These are phyloP conservation scores for Chelon labrosus DNA, from an alignment of 2,797 vertebrate species.

Conservation along the genomic window DNA sequence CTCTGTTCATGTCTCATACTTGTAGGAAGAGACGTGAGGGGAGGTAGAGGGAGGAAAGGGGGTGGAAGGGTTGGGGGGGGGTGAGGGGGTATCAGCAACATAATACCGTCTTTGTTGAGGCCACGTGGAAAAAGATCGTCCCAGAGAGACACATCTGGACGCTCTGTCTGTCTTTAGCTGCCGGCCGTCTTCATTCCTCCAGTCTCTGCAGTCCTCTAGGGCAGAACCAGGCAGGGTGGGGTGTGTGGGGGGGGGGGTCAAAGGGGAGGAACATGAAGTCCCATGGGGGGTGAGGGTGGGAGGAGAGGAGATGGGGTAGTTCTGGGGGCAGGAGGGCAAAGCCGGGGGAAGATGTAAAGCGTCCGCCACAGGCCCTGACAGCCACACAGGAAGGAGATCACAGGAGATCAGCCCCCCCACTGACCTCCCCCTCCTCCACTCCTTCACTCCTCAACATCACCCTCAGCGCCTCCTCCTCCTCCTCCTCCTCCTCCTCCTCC, in stretches of 20 bases:
- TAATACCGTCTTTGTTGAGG: too few species aligned
- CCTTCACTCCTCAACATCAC: constrained; percentile 57
- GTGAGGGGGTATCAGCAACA: too few species aligned
- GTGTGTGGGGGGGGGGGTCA: constrained; percentile 65
- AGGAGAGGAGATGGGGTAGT: constrained; percentile 61
- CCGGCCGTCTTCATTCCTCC: too few species aligned
- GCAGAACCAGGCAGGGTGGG: constrained; percentile 48
- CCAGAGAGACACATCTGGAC: too few species aligned
- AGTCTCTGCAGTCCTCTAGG: too few species aligned
- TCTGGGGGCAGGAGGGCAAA: constrained; percentile 71
- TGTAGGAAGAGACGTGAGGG: too few species aligned
- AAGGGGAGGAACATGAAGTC: constrained; percentile 77
- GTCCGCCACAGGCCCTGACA: constrained; percentile 81
- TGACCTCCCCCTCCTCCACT: background rate
- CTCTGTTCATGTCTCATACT: too few species aligned
- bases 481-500: constrained; percentile 1
- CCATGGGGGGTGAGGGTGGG: constrained; percentile 71
- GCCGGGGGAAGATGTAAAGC: constrained; percentile 80
- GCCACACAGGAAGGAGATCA: constrained; percentile 87
- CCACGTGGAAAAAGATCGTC: too few species aligned
- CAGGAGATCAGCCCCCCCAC: constrained; percentile 71
- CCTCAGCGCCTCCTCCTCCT: constrained; percentile 37
- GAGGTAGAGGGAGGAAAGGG: too few species aligned
- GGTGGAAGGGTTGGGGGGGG: too few species aligned
- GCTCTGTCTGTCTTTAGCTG: too few species aligned